Percentiles rank a stretch among this genome's conserved stretches.
phyloP scores from a whole-genome alignment of 2,113 vertebrate species.

The Turnix velox region DNA sequence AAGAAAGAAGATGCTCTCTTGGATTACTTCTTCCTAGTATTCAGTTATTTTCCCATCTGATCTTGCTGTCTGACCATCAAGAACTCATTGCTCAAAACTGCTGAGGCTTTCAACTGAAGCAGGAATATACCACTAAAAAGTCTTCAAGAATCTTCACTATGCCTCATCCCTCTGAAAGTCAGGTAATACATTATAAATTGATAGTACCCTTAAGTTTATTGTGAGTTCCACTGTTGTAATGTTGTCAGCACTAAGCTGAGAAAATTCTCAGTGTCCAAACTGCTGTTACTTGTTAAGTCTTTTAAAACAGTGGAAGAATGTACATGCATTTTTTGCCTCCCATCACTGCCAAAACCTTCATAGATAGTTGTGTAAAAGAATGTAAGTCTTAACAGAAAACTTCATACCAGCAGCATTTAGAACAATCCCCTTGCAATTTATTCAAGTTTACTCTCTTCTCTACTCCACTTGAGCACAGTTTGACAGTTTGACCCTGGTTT shows the following conservation, averaged over 20 bases:
- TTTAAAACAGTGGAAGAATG: background rate
- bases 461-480: background rate
- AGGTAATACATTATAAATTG: background rate
- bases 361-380: background rate
- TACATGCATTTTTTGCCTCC: background rate
- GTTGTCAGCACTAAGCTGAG: background rate
- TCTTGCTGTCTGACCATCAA: background rate
- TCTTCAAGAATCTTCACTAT: background rate
- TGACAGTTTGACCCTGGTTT: background rate
- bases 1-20: background rate
- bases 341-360: background rate
- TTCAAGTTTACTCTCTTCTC: background rate
- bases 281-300: background rate
- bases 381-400: background rate
- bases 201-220: background rate
- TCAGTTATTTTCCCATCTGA: background rate
- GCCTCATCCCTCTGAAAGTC: background rate
- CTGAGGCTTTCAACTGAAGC: background rate
- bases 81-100: background rate
- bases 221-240: background rate
- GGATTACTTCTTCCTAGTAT: background rate
- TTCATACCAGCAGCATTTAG: background rate
- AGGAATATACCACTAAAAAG: background rate
- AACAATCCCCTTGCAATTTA: background rate
- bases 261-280: background rate